Percentiles rank a stretch among this genome's conserved stretches.
phyloP scores from a whole-genome alignment of 1,140 invertebrate species.

The Cotesia vestalis region DNA sequence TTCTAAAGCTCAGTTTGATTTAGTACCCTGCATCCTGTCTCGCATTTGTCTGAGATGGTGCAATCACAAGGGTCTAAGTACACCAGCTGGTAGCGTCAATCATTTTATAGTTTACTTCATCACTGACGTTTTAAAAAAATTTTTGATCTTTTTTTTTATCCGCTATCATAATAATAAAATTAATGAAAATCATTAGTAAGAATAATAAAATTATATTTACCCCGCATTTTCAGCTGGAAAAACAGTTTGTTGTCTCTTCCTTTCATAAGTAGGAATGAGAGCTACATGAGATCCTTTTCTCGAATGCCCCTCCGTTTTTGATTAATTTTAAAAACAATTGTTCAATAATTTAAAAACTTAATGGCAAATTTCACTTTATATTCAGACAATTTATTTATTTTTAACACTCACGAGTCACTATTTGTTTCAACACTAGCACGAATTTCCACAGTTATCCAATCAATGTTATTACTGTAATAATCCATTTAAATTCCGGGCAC shows the following conservation, averaged over 20 bases:
- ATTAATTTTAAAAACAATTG: slow-evolving; percentile 21
- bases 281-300: slow-evolving; percentile 52
- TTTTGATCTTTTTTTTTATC: neutral
- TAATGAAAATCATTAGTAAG: slow-evolving; percentile 3
- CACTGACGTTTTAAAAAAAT: no score
- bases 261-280: slow-evolving; percentile 60
- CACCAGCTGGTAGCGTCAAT: no score
- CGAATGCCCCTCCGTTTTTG: slow-evolving; percentile 59
- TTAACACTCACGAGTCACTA: neutral
- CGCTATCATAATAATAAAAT: neutral
- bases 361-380: neutral
- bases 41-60: no score
- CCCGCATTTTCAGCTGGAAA: slow-evolving; percentile 72
- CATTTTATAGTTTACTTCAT: no score
- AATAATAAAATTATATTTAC: slow-evolving; percentile 55
- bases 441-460: slow-evolving; percentile 3
- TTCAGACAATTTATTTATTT: neutral
- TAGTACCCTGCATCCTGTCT: no score
- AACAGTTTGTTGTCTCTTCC: slow-evolving; percentile 71
- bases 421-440: no score
- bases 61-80: no score
- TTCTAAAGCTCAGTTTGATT: no score
- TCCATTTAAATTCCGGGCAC: neutral
- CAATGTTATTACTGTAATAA: neutral
- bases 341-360: slow-evolving; percentile 8